A percentile compares a stretch with the other conserved stretches of the same genome.
phyloP scores from a whole-genome alignment of 2,797 vertebrate genomes.

The Eurystomus glaucurus region DNA sequence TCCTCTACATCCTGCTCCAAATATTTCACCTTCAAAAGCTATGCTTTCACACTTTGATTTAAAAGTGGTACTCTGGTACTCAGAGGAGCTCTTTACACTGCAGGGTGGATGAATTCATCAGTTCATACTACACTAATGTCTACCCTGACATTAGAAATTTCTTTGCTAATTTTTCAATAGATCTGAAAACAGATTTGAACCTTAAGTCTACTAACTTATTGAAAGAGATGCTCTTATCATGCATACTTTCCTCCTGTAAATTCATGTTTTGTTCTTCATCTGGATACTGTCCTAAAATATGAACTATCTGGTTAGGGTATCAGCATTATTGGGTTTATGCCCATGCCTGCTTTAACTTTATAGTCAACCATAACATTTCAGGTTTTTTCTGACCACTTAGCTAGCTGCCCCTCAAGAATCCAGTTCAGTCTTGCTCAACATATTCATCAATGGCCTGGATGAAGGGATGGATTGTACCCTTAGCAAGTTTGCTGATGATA shows the following conservation, averaged over 20 bases:
- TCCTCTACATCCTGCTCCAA: background rate
- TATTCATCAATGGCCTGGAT: background rate
- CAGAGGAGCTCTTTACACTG: background rate
- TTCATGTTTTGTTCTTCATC: background rate
- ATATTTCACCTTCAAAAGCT: constrained; percentile 11
- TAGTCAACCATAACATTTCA: background rate
- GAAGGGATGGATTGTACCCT: background rate
- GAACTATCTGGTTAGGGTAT: background rate
- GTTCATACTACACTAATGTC: background rate
- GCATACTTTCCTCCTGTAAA: background rate
- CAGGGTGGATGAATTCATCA: background rate
- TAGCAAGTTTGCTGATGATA: background rate
- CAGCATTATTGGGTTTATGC: background rate
- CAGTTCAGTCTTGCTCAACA: background rate
- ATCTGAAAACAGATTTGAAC: background rate
- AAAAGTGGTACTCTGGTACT: background rate
- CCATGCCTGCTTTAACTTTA: background rate
- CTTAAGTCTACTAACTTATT: background rate
- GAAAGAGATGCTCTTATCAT: background rate
- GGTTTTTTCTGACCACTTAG: background rate
- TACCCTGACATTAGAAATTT: background rate
- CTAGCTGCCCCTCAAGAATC: background rate
- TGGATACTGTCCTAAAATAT: background rate
- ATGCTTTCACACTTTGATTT: background rate
- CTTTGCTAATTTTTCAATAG: background rate